Percentiles rank a stretch among this genome's conserved stretches.
phyloP scores from a whole-genome alignment of 2,797 vertebrate species.

The Poecilia velifera region DNA sequence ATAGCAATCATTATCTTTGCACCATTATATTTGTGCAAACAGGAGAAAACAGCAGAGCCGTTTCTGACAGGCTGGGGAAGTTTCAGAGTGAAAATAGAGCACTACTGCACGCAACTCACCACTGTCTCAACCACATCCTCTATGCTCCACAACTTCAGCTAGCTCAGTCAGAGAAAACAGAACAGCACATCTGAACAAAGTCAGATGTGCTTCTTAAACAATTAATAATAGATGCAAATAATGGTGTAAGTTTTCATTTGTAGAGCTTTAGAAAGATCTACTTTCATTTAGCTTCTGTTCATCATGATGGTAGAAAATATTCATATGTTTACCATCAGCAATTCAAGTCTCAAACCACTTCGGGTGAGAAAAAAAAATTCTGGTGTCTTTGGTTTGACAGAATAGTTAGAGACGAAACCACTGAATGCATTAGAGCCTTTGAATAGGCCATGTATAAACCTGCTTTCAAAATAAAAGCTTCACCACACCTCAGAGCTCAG shows the following conservation, averaged over 20 bases:
- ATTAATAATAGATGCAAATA: neutral
- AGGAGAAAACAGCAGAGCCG: neutral
- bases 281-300: neutral
- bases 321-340: neutral
- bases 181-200: slow-evolving; percentile 5
- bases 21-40: neutral
- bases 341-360: neutral
- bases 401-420: neutral
- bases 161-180: neutral
- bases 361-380: neutral
- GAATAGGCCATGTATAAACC: neutral
- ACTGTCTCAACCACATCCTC: slow-evolving; percentile 56
- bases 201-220: neutral
- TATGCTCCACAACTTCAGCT: neutral
- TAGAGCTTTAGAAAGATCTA: neutral
- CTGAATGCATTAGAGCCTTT: neutral
- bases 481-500: neutral
- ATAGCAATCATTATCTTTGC: neutral
- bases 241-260: neutral
- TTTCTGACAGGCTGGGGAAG: neutral
- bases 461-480: neutral
- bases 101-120: neutral
- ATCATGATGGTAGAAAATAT: neutral
- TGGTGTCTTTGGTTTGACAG: neutral
- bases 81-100: slow-evolving; percentile 31